Percentiles rank a stretch among this genome's conserved stretches.
These are phyloP conservation scores for Hippocampus mohnikei DNA, from an alignment of 2,113 vertebrate genomes.

Conservation along the genomic window DNA sequence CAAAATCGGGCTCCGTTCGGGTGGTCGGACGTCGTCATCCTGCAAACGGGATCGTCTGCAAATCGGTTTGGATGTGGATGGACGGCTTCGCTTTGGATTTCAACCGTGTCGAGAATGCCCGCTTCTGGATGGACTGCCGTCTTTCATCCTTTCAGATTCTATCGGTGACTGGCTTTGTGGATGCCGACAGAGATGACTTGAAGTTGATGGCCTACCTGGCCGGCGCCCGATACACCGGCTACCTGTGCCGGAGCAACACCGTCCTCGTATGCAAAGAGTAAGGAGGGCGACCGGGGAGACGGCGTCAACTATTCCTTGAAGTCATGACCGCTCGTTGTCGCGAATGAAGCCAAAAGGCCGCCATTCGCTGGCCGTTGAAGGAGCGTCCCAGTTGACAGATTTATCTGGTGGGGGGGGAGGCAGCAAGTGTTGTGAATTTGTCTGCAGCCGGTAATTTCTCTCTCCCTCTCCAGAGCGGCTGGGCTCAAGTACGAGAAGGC, in stretches of 20 bases:
- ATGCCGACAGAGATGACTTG: slow-evolving; percentile 91
- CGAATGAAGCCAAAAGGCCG: too few relatives aligned
- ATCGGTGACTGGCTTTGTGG: slow-evolving; percentile 93
- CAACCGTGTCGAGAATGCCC: neutral
- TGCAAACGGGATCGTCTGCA: neutral
- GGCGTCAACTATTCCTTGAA: too few relatives aligned
- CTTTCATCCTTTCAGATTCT: slow-evolving; percentile 77
- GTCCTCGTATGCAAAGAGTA: slow-evolving; percentile 98
- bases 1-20: too few relatives aligned
- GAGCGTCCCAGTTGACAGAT: too few relatives aligned
- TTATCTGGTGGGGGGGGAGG: too few relatives aligned
- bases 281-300: slow-evolving; percentile 41
- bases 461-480: slow-evolving; percentile 70
- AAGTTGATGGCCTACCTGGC: slow-evolving; percentile 94
- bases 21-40: too few relatives aligned
- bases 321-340: too few relatives aligned
- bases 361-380: too few relatives aligned
- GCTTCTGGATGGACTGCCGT: neutral
- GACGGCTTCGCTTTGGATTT: neutral
- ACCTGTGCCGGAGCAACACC: slow-evolving; percentile 92
- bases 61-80: neutral
- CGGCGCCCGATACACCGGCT: slow-evolving; percentile 92
- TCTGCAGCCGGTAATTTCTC: neutral
- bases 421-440: neutral
- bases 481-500: slow-evolving; percentile 95